A percentile compares a stretch with the other conserved stretches of the same genome.
Evolutionary conservation across 2,888 invertebrate genomes (phyloP).

Genomic region (Aphidius colemani): DNA sequence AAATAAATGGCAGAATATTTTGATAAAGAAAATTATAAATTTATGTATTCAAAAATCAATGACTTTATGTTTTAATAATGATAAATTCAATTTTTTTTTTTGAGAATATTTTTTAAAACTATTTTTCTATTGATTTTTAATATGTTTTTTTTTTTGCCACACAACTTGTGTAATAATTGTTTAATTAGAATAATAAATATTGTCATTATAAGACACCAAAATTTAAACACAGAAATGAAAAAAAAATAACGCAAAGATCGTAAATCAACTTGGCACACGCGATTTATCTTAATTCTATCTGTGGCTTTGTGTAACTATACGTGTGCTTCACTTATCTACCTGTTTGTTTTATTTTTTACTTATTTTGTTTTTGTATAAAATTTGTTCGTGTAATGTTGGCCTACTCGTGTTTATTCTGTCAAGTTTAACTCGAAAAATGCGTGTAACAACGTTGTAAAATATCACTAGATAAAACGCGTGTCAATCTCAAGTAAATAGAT

Average conservation of each 20-base stretch:
- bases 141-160: no score
- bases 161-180: no score
- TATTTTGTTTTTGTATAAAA: not conserved
- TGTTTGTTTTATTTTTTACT: not conserved
- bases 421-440: not conserved
- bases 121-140: no score
- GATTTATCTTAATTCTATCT: conserved; percentile 50
- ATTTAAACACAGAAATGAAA: conserved; percentile 6
- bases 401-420: not conserved
- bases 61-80: no score
- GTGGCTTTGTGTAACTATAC: conserved; percentile 24
- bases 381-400: not conserved
- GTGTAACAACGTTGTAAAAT: conserved; percentile 12
- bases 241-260: conserved; percentile 26
- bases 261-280: conserved; percentile 43
- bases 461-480: no score
- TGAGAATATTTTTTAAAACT: no score
- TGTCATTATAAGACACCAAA: not conserved
- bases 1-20: no score
- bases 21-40: no score
- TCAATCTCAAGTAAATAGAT: no score
- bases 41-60: no score
- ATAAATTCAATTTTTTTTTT: no score
- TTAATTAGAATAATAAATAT: no score
- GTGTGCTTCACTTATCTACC: conserved; percentile 16